Percentiles rank a stretch among this genome's conserved stretches.
Evolutionary conservation across 2,888 invertebrate genomes (phyloP).

Genomic region (Tubulanus polymorphus): DNA sequence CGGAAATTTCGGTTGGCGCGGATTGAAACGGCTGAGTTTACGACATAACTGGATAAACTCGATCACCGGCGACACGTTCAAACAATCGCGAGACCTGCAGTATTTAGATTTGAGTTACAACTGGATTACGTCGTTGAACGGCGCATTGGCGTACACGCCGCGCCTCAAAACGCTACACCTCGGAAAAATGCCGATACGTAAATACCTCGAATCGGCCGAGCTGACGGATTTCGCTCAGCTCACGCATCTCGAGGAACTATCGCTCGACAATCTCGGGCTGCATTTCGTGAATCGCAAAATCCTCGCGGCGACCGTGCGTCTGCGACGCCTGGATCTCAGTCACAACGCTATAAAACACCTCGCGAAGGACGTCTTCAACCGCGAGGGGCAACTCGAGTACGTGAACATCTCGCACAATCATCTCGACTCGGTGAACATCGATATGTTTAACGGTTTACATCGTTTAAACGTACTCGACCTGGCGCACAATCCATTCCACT

Average conservation of each 20-base stretch:
- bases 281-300: background rate
- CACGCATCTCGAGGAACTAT: background rate
- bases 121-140: slow-evolving; percentile 14
- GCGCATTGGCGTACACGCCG: background rate
- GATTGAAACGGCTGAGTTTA: slow-evolving; percentile 26
- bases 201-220: background rate
- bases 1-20: slow-evolving; percentile 33
- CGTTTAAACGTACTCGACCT: slow-evolving; percentile 31
- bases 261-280: background rate
- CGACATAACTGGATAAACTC: slow-evolving; percentile 28
- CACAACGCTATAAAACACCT: slow-evolving; percentile 29
- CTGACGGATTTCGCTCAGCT: background rate
- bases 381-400: slow-evolving; percentile 22
- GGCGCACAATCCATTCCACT: slow-evolving; percentile 36
- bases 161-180: background rate
- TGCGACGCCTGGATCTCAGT: slow-evolving; percentile 27
- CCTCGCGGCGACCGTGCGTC: background rate
- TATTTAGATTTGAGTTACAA: slow-evolving; percentile 31
- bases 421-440: slow-evolving; percentile 22
- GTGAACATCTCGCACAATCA: slow-evolving; percentile 29
- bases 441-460: slow-evolving; percentile 24
- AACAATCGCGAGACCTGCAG: slow-evolving; percentile 28
- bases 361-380: slow-evolving; percentile 22
- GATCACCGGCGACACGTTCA: slow-evolving; percentile 30
- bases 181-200: background rate